Base-by-base conservation (phyloP, 1,140 invertebrate species). In the Piezodorus guildinii region DNA sequence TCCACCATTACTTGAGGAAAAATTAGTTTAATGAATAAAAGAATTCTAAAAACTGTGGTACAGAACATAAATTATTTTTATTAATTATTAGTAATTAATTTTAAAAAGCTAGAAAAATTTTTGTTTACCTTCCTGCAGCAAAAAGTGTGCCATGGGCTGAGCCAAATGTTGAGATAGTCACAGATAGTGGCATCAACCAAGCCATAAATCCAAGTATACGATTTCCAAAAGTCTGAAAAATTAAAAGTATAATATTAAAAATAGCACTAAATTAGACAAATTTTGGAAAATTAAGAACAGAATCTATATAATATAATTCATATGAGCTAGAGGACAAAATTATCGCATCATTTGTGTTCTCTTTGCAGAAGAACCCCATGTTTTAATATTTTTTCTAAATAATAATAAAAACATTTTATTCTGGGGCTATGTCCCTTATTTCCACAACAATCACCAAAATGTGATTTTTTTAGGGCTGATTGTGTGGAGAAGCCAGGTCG, bases 101-200 rank as follows among this genome's bases (percentile, higher is more conserved):
- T 6, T 39, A 39, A 10, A 39, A 39, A 49, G 16, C 2, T n/a
- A 17, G n/a, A 1, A 49, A 49, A 19, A 2, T 4, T 17, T 21
- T 5, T 4, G 1, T 21, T 66, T 74, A 85, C 80, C 90, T 84
- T 74, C 90, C 90, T 62, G 90, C 88, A 21, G 88, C 88, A 72
- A 98, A 96, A 21, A 97, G 80, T 6, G 94, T 96, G 62, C 95
- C 95, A 74, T 98, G 97, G 23, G 94, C 94, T 19, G 94, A 94
- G 52, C 95, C 95, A 77, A 98, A 96, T 1, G 94, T 96, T 39
- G 93, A 96, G 64, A 97, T 88, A 8, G 94, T 94, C 19, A 98
- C 95, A 54, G 94, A 93, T 10, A 95, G 76, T 3, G 92, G 92
- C 87, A 96, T 95, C 21, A 94, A 78, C 91, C 91, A 96, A 3